phyloP scores from a whole-genome alignment of 2,113 vertebrate species.

The Numenius arquata region DNA sequence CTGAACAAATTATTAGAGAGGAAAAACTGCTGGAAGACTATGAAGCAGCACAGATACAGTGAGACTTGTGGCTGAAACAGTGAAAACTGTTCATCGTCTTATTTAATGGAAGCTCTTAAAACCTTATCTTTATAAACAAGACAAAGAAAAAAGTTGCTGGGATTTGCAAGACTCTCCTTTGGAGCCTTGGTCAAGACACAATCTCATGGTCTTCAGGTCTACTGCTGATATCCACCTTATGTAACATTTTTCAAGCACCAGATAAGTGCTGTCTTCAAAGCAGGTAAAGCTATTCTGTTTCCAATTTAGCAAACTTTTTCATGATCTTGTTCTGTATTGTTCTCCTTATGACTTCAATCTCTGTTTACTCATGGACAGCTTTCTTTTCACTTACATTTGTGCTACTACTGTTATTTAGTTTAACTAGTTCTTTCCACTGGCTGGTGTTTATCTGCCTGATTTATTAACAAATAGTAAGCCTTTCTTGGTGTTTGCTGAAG shows the following conservation, averaged over 20 bases:
- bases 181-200: not conserved
- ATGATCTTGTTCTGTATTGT: not conserved
- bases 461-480: not conserved
- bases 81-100: not conserved
- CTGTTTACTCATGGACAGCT: not conserved
- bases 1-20: not conserved
- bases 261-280: not conserved
- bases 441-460: not conserved
- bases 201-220: not conserved
- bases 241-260: not conserved
- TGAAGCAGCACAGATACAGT: not conserved
- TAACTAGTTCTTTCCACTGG: not conserved
- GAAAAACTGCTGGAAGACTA: not conserved
- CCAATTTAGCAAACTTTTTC: not conserved
- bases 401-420: not conserved
- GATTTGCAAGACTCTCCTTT: not conserved
- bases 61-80: not conserved
- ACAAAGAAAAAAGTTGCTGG: not conserved
- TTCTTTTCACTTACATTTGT: not conserved
- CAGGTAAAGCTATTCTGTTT: not conserved
- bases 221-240: not conserved
- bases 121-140: not conserved
- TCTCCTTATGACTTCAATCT: not conserved
- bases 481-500: not conserved
- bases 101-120: not conserved